These are phyloP conservation scores for Nephotettix cincticeps DNA, from an alignment of 1,140 invertebrate genomes.

Conservation along the genomic window DNA sequence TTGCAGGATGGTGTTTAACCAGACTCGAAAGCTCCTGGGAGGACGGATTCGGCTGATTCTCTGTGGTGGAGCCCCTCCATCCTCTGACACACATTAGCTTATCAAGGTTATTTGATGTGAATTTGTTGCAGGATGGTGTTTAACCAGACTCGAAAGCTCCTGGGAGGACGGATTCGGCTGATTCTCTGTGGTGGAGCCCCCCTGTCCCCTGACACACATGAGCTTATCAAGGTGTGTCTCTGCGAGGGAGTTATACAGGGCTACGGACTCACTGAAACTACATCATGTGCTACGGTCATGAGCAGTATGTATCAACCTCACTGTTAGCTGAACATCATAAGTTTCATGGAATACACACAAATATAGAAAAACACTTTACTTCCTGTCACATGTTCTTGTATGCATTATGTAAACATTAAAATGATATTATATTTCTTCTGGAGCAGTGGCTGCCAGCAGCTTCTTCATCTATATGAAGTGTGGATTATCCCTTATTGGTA, in stretches of 20 bases:
- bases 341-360: no score
- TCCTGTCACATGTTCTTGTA: no score
- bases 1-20: conserved; percentile 69
- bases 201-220: conserved; percentile 92
- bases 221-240: conserved; percentile 90
- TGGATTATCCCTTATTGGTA: no score
- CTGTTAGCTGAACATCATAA: no score
- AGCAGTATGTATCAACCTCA: conserved; percentile 73
- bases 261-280: conserved; percentile 97
- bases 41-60: conserved; percentile 85
- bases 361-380: no score
- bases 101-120: no score
- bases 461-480: no score
- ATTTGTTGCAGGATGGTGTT: conserved; percentile 64
- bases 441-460: no score
- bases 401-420: no score
- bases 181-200: conserved; percentile 94
- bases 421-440: no score
- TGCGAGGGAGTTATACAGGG: conserved; percentile 90
- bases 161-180: conserved; percentile 85
- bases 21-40: conserved; percentile 79
- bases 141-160: conserved; percentile 69
- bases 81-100: conserved; percentile 84
- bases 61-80: conserved; percentile 91
- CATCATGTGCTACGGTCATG: conserved; percentile 88